Percentiles rank a stretch among this genome's conserved stretches.
Evolutionary conservation across 2,888 invertebrate species (phyloP).

Genomic region (Trissonchulus sp.): DNA sequence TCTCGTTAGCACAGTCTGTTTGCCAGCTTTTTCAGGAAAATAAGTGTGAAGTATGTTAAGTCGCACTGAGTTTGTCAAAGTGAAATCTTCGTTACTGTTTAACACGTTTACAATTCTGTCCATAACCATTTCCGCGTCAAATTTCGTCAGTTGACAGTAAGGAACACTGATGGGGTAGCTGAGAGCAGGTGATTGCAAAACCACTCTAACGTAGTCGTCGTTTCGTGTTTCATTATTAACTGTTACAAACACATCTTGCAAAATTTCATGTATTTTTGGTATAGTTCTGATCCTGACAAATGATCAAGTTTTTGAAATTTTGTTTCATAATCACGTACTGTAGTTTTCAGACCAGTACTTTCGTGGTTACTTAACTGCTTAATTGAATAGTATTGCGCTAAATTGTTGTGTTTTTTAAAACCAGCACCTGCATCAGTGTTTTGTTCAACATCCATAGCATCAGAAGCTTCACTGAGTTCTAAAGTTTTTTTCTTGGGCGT

Average conservation of each 20-base stretch:
- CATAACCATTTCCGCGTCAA: constrained; percentile 10
- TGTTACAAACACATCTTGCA: not conserved
- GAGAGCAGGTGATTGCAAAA: not conserved
- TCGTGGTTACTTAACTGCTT: not conserved
- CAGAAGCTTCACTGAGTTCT: not conserved
- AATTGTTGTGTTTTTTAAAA: too few species aligned
- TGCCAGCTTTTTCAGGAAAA: too few species aligned
- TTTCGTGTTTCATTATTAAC: not conserved
- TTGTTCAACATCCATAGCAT: not conserved
- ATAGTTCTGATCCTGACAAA: not conserved
- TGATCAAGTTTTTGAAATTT: not conserved
- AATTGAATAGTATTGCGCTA: not conserved
- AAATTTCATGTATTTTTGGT: not conserved
- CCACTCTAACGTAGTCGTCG: constrained; percentile 16
- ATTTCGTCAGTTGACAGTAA: not conserved
- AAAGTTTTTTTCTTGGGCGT: not conserved
- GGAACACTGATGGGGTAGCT: constrained; percentile 25
- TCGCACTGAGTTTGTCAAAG: not conserved
- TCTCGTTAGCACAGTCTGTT: too few species aligned
- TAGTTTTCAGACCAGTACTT: not conserved
- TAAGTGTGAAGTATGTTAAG: constrained; percentile 13
- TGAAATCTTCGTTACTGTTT: constrained; percentile 4
- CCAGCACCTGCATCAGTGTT: not conserved
- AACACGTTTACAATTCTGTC: not conserved
- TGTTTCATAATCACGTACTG: not conserved